Conservation (phyloP, 1,140 invertebrate genomes). For the Bombus superbus region DNA sequence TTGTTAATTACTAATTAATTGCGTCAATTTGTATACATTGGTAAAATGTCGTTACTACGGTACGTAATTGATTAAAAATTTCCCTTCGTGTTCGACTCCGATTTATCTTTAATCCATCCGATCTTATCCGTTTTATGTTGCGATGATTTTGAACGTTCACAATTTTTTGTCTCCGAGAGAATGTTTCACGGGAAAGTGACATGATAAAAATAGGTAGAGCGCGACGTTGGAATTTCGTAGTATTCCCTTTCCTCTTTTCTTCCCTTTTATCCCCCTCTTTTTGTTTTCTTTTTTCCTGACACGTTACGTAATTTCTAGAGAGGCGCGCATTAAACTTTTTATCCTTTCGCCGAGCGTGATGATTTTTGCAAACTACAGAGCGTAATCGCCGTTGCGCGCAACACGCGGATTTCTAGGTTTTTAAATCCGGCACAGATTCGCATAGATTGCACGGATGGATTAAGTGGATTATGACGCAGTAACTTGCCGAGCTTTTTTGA, state of each 20-base stretch:
- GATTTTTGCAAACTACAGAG: constrained; percentile 37
- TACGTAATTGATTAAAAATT: not conserved
- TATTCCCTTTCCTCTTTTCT: not conserved
- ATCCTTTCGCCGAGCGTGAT: constrained; percentile 24
- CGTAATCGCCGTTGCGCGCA: not conserved
- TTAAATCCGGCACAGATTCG: constrained; percentile 33
- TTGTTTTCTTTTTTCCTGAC: not conserved
- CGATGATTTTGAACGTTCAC: not conserved
- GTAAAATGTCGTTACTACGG: too few relatives aligned
- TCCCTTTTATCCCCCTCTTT: not conserved
- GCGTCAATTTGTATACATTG: too few relatives aligned
- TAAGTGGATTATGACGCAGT: constrained; percentile 46
- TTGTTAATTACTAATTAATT: not conserved
- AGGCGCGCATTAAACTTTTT: constrained; percentile 30
- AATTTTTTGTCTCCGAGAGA: not conserved
- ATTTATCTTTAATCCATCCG: not conserved
- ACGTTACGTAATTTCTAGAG: constrained; percentile 29
- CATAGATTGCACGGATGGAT: constrained; percentile 31
- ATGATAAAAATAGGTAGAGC: not conserved
- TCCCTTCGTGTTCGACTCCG: not conserved
- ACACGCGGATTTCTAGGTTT: constrained; percentile 27
- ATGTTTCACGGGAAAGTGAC: not conserved
- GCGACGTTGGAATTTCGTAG: not conserved
- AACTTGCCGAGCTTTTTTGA: constrained; percentile 27
- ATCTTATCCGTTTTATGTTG: not conserved